Percentiles rank a stretch among this genome's conserved stretches.
Evolutionary conservation across 2,113 vertebrate species (phyloP).

Genomic region (Chaetops frenatus): DNA sequence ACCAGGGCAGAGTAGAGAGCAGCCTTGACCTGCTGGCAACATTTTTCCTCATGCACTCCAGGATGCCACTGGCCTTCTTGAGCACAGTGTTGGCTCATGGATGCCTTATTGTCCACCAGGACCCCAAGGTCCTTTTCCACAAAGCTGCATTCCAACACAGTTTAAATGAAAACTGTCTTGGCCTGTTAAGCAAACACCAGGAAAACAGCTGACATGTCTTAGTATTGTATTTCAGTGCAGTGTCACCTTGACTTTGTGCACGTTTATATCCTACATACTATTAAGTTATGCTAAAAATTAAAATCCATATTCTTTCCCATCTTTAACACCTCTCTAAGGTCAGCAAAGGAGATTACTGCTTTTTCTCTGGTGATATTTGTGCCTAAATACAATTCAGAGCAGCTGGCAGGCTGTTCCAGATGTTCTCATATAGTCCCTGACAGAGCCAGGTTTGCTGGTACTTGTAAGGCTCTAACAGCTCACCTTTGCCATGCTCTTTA

Average conservation of each 20-base stretch:
- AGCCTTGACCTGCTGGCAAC: rapidly evolving
- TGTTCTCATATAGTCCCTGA: not conserved
- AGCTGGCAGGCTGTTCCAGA: not conserved
- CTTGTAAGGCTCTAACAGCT: not conserved
- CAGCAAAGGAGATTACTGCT: not conserved
- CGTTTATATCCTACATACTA: not conserved
- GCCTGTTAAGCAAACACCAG: not conserved
- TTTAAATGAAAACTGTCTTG: not conserved
- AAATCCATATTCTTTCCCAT: not conserved
- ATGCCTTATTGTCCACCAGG: not conserved
- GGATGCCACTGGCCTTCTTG: not conserved
- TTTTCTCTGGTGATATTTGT: not conserved
- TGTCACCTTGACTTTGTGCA: not conserved
- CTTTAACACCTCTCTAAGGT: not conserved
- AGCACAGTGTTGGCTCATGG: not conserved
- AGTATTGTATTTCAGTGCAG: not conserved
- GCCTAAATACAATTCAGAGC: not conserved
- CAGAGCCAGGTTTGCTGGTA: not conserved
- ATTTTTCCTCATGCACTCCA: not conserved
- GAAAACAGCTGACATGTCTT: not conserved
- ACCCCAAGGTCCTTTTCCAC: not conserved
- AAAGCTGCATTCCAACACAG: not conserved
- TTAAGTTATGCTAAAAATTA: not conserved
- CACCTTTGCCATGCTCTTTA: not conserved
- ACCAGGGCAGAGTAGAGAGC: not conserved